Evolutionary conservation across 2,797 vertebrate species (phyloP).

Genomic region (Propithecus perrieri): DNA sequence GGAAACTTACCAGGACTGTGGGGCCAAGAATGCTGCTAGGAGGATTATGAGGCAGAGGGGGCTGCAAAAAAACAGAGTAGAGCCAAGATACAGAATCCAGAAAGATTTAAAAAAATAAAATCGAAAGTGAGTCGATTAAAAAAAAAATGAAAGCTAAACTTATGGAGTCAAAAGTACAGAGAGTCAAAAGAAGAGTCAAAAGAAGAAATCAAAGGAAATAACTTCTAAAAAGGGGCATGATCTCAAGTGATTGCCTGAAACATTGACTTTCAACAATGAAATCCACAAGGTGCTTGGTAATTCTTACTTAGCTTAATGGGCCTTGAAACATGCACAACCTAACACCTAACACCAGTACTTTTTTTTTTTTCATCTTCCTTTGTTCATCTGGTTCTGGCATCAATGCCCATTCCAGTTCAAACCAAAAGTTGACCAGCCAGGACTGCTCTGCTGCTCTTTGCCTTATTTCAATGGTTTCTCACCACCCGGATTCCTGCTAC

Average conservation of each 20-base stretch:
- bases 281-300: background rate
- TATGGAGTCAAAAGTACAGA: background rate
- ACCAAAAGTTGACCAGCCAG: background rate
- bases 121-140: background rate
- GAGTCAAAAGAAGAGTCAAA: too few relatives aligned
- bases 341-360: background rate
- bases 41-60: background rate
- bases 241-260: background rate
- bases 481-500: background rate
- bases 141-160: background rate
- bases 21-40: background rate
- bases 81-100: background rate
- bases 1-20: background rate
- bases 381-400: background rate
- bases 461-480: background rate
- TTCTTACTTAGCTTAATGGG: background rate
- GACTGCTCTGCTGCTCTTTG: background rate
- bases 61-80: background rate
- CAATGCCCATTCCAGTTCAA: background rate
- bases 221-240: background rate
- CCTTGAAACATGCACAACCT: background rate
- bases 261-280: background rate
- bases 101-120: background rate
- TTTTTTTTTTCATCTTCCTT: background rate
- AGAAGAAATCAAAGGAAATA: background rate